Evolutionary conservation across 2,797 vertebrate species (phyloP).

Genomic region (Hylomyscus alleni): DNA sequence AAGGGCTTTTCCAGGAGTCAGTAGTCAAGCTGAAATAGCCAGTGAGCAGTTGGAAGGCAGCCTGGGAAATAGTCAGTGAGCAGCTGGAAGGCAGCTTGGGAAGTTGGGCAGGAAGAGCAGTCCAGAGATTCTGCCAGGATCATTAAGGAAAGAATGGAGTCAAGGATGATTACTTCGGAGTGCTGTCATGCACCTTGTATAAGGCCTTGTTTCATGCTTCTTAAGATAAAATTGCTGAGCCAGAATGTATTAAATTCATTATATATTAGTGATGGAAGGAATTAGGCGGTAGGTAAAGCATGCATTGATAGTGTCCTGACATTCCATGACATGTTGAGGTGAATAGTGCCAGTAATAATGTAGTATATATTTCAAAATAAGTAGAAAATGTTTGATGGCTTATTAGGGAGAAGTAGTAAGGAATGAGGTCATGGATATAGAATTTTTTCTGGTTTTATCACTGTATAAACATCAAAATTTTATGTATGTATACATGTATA

Average conservation of each 20-base stretch:
- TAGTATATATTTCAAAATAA: background rate
- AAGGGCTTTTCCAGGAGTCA: background rate
- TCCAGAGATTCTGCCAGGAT: background rate
- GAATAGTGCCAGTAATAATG: background rate
- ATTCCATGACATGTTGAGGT: background rate
- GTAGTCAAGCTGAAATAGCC: background rate
- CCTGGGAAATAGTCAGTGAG: background rate
- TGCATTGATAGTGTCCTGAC: background rate
- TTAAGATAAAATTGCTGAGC: background rate
- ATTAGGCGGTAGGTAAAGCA: too few species aligned
- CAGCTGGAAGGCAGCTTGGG: background rate
- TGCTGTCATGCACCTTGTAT: fast-evolving
- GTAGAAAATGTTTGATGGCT: background rate
- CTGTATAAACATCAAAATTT: background rate
- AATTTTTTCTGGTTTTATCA: background rate
- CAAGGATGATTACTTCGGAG: background rate
- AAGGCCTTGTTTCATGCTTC: background rate
- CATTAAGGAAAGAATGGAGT: background rate
- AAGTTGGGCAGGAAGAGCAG: background rate
- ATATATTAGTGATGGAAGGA: background rate
- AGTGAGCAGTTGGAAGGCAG: background rate
- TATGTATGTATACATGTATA: background rate
- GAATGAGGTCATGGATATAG: background rate
- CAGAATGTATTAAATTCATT: background rate
- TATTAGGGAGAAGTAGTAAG: background rate